Conservation (phyloP, 2,113 vertebrate species). For the Bombycilla garrulus region DNA sequence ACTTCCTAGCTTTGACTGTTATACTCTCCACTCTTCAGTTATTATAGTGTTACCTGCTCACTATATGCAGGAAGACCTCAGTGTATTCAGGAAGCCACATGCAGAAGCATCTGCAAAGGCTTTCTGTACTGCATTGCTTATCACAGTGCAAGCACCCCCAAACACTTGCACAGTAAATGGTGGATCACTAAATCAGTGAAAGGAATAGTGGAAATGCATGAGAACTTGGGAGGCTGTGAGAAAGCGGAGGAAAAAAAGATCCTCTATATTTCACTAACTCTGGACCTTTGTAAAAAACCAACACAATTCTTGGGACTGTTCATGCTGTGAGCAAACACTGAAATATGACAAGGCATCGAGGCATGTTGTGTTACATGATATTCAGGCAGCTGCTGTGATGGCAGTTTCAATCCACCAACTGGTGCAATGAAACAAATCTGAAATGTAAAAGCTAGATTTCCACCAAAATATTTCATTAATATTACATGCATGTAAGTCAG, state of each 20-base stretch:
- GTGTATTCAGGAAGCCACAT: neutral
- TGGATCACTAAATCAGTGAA: neutral
- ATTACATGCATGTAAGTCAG: slow-evolving; percentile 6
- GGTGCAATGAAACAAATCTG: slow-evolving; percentile 56
- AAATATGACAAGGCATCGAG: slow-evolving; percentile 61
- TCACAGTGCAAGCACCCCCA: neutral
- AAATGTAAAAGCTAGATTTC: slow-evolving; percentile 63
- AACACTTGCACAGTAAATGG: neutral
- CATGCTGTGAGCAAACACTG: neutral
- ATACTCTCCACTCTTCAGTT: neutral
- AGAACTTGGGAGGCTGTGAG: neutral
- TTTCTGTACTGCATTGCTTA: neutral
- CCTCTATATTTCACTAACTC: slow-evolving; percentile 1
- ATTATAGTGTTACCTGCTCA: neutral
- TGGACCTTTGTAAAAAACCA: neutral
- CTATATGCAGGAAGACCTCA: neutral
- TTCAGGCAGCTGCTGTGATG: slow-evolving; percentile 49
- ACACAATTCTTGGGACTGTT: slow-evolving; percentile 56
- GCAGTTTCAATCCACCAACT: slow-evolving; percentile 56
- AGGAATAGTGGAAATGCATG: neutral
- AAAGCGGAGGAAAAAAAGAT: slow-evolving; percentile 15
- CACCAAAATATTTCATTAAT: slow-evolving; percentile 48
- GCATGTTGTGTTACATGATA: slow-evolving; percentile 41
- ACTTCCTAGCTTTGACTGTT: neutral
- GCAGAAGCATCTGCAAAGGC: neutral